These are phyloP conservation scores for Ormia ochracea DNA, from an alignment of 2,888 invertebrate species.

Conservation along the genomic window DNA sequence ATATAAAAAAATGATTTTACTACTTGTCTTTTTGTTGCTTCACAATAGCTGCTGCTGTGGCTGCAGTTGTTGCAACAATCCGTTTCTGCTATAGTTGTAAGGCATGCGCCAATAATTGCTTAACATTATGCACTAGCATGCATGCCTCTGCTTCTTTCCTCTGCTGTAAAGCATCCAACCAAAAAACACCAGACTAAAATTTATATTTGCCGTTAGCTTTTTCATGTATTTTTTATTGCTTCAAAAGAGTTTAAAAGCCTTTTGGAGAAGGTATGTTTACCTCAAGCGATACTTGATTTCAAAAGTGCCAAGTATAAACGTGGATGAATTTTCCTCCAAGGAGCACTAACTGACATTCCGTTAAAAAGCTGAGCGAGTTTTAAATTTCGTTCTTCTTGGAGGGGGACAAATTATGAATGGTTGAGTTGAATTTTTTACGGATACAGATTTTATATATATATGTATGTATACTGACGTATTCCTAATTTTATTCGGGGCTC, in stretches of 20 bases:
- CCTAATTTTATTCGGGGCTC: too few relatives aligned
- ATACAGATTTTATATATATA: too few relatives aligned
- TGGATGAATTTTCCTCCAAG: too few relatives aligned
- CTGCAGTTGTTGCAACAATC: slow-evolving; percentile 26
- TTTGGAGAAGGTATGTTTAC: slow-evolving; percentile 32
- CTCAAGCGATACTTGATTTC: slow-evolving; percentile 14
- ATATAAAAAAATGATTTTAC: slow-evolving; percentile 40
- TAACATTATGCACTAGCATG: slow-evolving; percentile 58
- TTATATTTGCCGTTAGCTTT: slow-evolving; percentile 41
- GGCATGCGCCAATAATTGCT: slow-evolving; percentile 60
- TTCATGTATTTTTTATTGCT: neutral
- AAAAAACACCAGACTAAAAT: slow-evolving; percentile 34
- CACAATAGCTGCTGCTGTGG: slow-evolving; percentile 3
- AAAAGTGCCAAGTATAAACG: too few relatives aligned
- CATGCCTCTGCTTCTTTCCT: slow-evolving; percentile 42
- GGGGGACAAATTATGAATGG: too few relatives aligned
- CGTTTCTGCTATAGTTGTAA: slow-evolving; percentile 38
- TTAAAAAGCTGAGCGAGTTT: too few relatives aligned
- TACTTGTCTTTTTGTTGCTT: slow-evolving; percentile 44
- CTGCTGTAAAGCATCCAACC: slow-evolving; percentile 46
- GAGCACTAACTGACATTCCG: too few relatives aligned
- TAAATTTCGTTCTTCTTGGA: too few relatives aligned
- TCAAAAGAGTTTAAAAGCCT: slow-evolving; percentile 38
- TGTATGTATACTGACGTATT: too few relatives aligned
- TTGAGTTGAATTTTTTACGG: too few relatives aligned